phyloP scores from a whole-genome alignment of 2,797 vertebrate species.

The Neosalanx taihuensis region DNA sequence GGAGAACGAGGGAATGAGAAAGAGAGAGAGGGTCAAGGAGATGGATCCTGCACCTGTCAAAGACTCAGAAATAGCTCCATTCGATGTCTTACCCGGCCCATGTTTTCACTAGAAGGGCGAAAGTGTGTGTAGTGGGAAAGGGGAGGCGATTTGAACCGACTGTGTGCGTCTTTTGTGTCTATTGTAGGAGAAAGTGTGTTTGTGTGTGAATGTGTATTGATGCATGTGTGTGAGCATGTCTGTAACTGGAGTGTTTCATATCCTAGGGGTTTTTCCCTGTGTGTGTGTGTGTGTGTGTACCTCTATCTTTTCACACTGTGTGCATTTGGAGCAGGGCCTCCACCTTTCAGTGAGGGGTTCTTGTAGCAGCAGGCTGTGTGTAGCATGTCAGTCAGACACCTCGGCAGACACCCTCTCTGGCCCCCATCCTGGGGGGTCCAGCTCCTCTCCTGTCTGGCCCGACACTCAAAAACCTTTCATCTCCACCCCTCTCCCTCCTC shows the following conservation, averaged over 20 bases:
- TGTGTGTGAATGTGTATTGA: conserved; percentile 1
- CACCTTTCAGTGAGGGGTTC: neutral
- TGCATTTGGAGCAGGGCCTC: too few relatives aligned
- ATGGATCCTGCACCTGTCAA: conserved; percentile 25
- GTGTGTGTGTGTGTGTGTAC: conserved; percentile 7
- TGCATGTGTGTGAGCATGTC: neutral
- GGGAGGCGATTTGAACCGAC: too few relatives aligned
- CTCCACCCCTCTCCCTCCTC: conserved; percentile 43
- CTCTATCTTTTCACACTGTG: too few relatives aligned
- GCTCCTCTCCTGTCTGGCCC: conserved; percentile 57
- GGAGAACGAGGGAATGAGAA: neutral
- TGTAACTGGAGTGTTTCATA: conserved; percentile 13
- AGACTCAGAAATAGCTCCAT: conserved; percentile 37
- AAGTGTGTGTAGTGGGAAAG: neutral
- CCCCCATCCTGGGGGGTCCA: conserved; percentile 59
- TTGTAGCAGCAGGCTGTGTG: neutral
- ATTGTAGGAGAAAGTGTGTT: conserved; percentile 8
- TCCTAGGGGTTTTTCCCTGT: neutral
- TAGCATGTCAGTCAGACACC: conserved; percentile 58
- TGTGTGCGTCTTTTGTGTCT: neutral
- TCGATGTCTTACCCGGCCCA: conserved; percentile 4
- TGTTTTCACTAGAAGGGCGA: neutral
- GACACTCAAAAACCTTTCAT: conserved; percentile 63
- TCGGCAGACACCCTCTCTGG: conserved; percentile 58
- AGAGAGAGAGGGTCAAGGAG: neutral